Conservation (phyloP, 2,797 vertebrate species). For the Gymnoscopelus braueri region DNA sequence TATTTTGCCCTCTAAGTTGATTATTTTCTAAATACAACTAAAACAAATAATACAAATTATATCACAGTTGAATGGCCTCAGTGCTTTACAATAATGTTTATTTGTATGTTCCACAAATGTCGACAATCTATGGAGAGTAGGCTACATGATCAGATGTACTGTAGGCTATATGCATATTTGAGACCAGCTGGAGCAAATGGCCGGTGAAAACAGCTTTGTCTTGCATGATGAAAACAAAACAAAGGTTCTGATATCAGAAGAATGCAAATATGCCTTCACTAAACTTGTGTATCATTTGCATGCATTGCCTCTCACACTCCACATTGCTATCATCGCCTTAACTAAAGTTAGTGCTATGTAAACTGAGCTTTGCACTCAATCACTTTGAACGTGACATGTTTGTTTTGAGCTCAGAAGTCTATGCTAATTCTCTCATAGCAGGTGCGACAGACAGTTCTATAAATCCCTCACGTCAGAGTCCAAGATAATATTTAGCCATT, state of each 20-base stretch:
- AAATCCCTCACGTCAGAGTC: not conserved
- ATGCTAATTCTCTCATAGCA: constrained; percentile 30
- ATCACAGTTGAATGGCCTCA: too few species aligned
- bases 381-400: constrained; percentile 47
- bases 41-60: too few species aligned
- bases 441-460: constrained; percentile 4
- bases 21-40: too few species aligned
- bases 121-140: constrained; percentile 41
- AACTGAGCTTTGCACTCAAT: constrained; percentile 48
- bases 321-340: constrained; percentile 45
- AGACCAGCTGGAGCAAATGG: constrained; percentile 28
- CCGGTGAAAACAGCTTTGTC: constrained; percentile 53
- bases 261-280: constrained; percentile 68
- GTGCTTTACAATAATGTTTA: too few species aligned
- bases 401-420: constrained; percentile 46
- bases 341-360: constrained; percentile 49
- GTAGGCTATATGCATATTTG: not conserved
- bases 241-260: constrained; percentile 62
- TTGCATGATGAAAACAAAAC: constrained; percentile 60
- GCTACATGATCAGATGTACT: not conserved
- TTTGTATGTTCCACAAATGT: not conserved
- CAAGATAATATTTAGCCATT: constrained; percentile 34
- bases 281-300: constrained; percentile 60
- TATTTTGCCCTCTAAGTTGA: too few species aligned
- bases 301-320: constrained; percentile 42